These are phyloP conservation scores for Philopedon plagiatum DNA, from an alignment of 2,888 invertebrate genomes.

Conservation along the genomic window DNA sequence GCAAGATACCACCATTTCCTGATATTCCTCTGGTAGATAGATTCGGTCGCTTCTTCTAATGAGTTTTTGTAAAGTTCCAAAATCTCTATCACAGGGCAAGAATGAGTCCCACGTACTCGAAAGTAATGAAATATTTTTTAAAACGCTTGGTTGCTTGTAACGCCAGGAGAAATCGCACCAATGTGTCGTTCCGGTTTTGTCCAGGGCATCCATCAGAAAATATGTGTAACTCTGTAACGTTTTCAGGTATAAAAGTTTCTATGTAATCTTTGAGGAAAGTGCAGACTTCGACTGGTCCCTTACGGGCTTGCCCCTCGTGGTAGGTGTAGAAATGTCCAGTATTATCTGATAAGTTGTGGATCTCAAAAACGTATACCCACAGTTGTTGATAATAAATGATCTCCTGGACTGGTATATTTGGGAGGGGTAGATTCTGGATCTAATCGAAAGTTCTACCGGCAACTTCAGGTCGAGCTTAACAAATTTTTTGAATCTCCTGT, in stretches of 20 bases:
- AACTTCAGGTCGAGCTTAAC: not conserved
- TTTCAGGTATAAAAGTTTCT: conserved; percentile 36
- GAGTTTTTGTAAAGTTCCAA: conserved; percentile 48
- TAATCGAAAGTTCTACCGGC: not conserved
- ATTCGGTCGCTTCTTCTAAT: conserved; percentile 49
- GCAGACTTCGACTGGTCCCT: conserved; percentile 52
- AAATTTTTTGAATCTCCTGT: not conserved
- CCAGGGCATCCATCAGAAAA: conserved; percentile 53
- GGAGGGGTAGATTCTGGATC: conserved; percentile 13
- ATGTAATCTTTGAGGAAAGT: conserved; percentile 51
- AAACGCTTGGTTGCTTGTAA: conserved; percentile 45
- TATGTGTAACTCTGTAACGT: conserved; percentile 48
- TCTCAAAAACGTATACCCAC: not conserved
- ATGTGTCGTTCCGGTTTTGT: conserved; percentile 52
- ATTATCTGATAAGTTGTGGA: not conserved
- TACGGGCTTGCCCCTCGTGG: conserved; percentile 52
- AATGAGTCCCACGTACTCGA: conserved; percentile 45
- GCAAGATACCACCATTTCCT: conserved; percentile 41
- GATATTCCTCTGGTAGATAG: conserved; percentile 53
- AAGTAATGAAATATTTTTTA: conserved; percentile 50
- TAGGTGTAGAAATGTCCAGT: conserved; percentile 48
- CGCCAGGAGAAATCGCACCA: conserved; percentile 48
- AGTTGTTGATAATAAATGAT: not conserved
- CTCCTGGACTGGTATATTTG: conserved; percentile 13
- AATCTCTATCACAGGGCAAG: conserved; percentile 50